Conservation (phyloP, 2,888 invertebrate genomes). For the Lasioglossum zephyrum region DNA sequence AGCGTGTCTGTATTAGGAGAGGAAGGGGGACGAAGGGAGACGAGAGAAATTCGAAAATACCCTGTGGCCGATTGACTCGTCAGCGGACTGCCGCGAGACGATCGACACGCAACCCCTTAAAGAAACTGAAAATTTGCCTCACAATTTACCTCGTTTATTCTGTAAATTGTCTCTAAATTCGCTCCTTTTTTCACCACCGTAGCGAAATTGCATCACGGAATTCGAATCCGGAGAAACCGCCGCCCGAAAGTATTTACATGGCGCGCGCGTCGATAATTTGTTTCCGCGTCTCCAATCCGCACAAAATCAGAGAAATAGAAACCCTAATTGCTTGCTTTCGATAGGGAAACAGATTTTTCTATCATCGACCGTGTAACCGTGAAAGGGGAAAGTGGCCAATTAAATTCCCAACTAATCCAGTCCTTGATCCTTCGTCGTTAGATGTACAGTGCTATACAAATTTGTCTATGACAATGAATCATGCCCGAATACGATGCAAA, state of each 20-base stretch:
- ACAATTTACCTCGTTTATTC: constrained; percentile 65
- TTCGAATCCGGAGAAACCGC: constrained; percentile 2
- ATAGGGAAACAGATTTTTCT: background rate
- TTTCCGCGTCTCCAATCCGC: background rate
- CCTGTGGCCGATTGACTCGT: constrained; percentile 75
- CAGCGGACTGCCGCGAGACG: constrained; percentile 59
- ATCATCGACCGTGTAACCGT: background rate
- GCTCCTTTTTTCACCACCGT: constrained; percentile 4
- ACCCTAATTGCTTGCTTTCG: background rate
- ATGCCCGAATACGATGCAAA: background rate
- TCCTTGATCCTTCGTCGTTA: background rate
- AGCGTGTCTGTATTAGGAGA: background rate
- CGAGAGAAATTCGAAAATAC: constrained; percentile 63
- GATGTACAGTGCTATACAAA: background rate
- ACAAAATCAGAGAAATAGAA: background rate
- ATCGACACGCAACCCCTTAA: constrained; percentile 66
- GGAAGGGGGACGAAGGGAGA: constrained; percentile 5
- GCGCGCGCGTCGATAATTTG: constrained; percentile 11
- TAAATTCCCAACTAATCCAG: background rate
- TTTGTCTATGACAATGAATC: background rate
- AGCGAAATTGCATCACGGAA: constrained; percentile 32
- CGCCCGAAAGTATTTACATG: background rate
- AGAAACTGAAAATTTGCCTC: constrained; percentile 60
- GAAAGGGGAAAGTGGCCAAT: background rate
- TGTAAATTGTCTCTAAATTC: constrained; percentile 42